Conservation (phyloP, 2,888 invertebrate species). For the Apoda limacodes region DNA sequence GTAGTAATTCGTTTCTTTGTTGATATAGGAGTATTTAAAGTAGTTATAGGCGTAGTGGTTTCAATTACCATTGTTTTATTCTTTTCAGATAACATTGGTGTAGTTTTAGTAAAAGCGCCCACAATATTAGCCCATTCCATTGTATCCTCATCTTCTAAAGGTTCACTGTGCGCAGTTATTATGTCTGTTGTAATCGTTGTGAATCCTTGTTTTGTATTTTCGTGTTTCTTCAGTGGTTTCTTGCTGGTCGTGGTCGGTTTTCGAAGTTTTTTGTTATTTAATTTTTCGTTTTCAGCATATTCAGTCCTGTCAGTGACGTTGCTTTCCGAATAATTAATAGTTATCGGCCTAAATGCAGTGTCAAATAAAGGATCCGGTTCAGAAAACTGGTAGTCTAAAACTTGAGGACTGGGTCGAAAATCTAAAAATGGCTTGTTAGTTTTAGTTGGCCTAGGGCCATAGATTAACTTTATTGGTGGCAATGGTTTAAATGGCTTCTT, state of each 20-base stretch:
- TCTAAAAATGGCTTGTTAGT: conserved; percentile 34
- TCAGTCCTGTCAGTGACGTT: conserved; percentile 25
- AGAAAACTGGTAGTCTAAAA: conserved; percentile 41
- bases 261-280: conserved; percentile 29
- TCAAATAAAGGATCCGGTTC: conserved; percentile 40
- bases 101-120: conserved; percentile 50
- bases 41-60: conserved; percentile 24
- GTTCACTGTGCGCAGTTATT: conserved; percentile 36
- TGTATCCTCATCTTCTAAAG: conserved; percentile 27
- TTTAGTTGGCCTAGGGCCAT: conserved; percentile 34
- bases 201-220: conserved; percentile 31
- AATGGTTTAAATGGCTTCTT: conserved; percentile 62
- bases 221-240: conserved; percentile 36
- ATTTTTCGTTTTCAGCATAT: conserved; percentile 23
- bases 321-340: conserved; percentile 29
- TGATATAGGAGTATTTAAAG: conserved; percentile 22
- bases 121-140: conserved; percentile 49
- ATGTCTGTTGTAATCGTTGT: conserved; percentile 47
- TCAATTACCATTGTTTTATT: conserved; percentile 21
- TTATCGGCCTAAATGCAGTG: conserved; percentile 50
- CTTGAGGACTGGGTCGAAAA: conserved; percentile 55
- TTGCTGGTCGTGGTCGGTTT: conserved; percentile 25
- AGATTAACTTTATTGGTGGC: conserved; percentile 48
- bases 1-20: conserved; percentile 15
- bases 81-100: conserved; percentile 42